phyloP scores from a whole-genome alignment of 2,888 invertebrate genomes.

The Drosophila acutilabella region DNA sequence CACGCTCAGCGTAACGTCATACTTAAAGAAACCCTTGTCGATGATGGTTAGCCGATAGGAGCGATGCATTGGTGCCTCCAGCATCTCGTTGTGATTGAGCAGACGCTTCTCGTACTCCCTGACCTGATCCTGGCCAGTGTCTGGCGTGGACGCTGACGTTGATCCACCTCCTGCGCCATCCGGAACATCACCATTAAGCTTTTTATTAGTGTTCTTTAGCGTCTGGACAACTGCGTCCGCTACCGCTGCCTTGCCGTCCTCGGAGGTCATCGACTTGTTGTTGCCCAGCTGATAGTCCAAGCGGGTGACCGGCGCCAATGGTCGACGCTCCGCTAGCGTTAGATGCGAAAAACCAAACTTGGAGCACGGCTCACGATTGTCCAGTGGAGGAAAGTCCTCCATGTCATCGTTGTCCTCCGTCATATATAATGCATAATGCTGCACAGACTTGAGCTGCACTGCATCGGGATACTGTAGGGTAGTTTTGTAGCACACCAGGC shows the following conservation, averaged over 20 bases:
- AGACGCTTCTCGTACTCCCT: constrained; percentile 88
- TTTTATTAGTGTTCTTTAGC: constrained; percentile 55
- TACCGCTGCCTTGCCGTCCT: constrained; percentile 83
- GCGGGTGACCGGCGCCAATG: constrained; percentile 79
- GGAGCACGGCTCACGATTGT: constrained; percentile 93
- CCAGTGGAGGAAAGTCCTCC: constrained; percentile 97
- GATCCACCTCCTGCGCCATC: constrained; percentile 30
- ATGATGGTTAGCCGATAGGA: constrained; percentile 92
- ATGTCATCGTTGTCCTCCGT: constrained; percentile 95
- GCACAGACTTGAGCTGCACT: constrained; percentile 87
- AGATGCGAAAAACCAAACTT: constrained; percentile 97
- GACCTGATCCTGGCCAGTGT: constrained; percentile 47
- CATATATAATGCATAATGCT: constrained; percentile 94
- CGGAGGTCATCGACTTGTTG: constrained; percentile 84
- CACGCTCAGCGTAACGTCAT: constrained; percentile 93
- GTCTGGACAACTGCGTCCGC: constrained; percentile 79
- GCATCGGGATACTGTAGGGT: constrained; percentile 88
- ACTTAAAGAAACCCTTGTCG: constrained; percentile 92
- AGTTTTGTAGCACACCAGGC: constrained; percentile 94
- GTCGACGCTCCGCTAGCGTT: constrained; percentile 91
- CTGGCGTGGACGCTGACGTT: no score
- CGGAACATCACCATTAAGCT: constrained; percentile 66
- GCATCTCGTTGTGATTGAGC: constrained; percentile 90
- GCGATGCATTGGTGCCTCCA: constrained; percentile 95
- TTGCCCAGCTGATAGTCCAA: constrained; percentile 81